Conservation (phyloP, 1,140 invertebrate genomes). For the Maconellicoccus hirsutus region DNA sequence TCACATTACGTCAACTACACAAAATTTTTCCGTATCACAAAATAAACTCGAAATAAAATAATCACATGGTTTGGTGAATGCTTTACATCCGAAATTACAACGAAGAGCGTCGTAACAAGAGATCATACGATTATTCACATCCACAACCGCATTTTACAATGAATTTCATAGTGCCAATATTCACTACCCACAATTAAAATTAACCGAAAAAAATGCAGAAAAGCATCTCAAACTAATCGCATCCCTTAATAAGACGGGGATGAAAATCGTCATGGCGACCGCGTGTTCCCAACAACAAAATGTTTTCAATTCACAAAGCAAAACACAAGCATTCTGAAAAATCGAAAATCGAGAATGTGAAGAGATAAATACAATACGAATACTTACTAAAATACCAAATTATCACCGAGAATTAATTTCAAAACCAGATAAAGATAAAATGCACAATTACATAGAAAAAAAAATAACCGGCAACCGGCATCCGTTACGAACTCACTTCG, state of each 20-base stretch:
- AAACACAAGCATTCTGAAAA: too few relatives aligned
- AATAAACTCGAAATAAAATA: too few relatives aligned
- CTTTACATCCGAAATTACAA: too few relatives aligned
- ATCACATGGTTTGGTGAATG: too few relatives aligned
- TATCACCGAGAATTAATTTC: neutral
- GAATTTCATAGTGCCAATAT: too few relatives aligned
- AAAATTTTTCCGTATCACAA: too few relatives aligned
- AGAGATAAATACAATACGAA: neutral
- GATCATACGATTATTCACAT: too few relatives aligned
- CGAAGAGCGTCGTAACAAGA: too few relatives aligned
- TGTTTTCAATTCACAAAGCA: neutral
- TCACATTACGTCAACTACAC: too few relatives aligned
- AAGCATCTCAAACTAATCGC: neutral
- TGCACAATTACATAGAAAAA: neutral
- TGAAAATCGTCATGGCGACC: constrained; percentile 7
- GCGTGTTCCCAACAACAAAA: neutral
- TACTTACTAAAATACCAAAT: neutral
- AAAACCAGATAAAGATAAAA: neutral
- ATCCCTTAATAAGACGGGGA: neutral
- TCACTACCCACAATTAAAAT: too few relatives aligned
- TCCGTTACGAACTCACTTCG: neutral
- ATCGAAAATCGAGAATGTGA: neutral
- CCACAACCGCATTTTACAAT: too few relatives aligned
- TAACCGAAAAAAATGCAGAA: neutral
- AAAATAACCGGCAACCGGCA: neutral